Conservation (phyloP, 1,140 invertebrate genomes). For the Calosoma granatense region DNA sequence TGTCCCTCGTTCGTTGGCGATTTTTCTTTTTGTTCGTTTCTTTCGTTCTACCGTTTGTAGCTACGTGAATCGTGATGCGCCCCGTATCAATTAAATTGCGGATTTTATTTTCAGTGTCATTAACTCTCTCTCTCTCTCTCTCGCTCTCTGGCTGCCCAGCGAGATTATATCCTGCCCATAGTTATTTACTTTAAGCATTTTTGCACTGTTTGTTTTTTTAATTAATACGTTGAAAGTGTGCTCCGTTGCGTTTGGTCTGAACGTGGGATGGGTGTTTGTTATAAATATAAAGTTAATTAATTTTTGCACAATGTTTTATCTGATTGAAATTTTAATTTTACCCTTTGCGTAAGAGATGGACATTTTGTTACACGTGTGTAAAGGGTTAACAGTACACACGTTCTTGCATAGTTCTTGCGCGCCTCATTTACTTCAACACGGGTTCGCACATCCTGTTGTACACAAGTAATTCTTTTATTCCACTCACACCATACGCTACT, state of each 20-base stretch:
- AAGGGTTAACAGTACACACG: too few species aligned
- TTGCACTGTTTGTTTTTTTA: background rate
- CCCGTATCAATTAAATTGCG: background rate
- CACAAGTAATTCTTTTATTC: too few species aligned
- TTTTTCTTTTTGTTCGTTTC: background rate
- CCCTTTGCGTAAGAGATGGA: too few species aligned
- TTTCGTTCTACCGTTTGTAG: background rate
- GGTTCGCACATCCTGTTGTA: too few species aligned
- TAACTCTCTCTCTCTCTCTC: too few species aligned
- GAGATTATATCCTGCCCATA: background rate
- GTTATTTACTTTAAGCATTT: background rate
- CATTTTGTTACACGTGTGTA: too few species aligned
- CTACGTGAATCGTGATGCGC: background rate
- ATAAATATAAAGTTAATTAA: background rate
- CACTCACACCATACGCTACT: too few species aligned
- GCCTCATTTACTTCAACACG: too few species aligned
- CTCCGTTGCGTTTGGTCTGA: background rate
- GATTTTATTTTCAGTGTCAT: conserved; percentile 5
- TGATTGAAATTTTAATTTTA: too few species aligned
- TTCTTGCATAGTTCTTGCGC: too few species aligned
- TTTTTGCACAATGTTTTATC: background rate
- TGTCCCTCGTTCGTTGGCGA: background rate
- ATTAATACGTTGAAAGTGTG: background rate
- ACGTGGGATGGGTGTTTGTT: background rate
- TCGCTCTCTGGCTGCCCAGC: background rate